Evolutionary conservation across 2,113 vertebrate species (phyloP), one percentile per base, ranked within the genome.

Genomic region (Henicopernis longicauda): DNA sequence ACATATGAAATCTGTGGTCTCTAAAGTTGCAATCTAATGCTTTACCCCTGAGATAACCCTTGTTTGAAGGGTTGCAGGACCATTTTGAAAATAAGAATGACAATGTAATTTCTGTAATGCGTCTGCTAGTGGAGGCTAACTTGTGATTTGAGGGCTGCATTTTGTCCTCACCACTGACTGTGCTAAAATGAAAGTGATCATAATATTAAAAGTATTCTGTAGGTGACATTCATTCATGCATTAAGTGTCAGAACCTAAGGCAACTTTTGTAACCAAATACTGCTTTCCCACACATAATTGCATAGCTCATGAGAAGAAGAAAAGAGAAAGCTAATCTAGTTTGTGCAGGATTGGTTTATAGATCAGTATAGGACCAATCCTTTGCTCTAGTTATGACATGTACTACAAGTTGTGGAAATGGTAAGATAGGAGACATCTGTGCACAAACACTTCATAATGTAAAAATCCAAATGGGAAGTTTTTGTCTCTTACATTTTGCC

Each of bases 211-310:
- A 42, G 5, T 59, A 34, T 81, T 81, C 59, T 54, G 6, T 36
- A 55, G 38, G 6, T 5, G 42, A 18, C 16, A n/a, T 55, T 85
- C 3, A 44, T 55, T 82, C 9, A 5, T 93, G 76, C 23, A 49
- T 73, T 67, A 17, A 49, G 23, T 74, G 18, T 58, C 34, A n/a
- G 65, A 82, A 81, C 12, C 17, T 61, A 44, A 65, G 18, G 11
- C 45, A 71, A 38, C 0, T 0, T 26, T 82, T 85, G 16, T 26
- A 65, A 36, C 16, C 16, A 0, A 70, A 31, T 74, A 23, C 5
- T 54, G 59, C 32, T 83, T 80, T 85, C 42, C 52, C 10, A 15
- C 19, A 49, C 5, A 9, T 57, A 55, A 57, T 6, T 45, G 3
- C 73, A 15, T 38, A 87, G 22, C 6, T 57, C 16, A 34, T 58